phyloP scores from a whole-genome alignment of 2,797 vertebrate genomes.

The Novumbra hubbsi region DNA sequence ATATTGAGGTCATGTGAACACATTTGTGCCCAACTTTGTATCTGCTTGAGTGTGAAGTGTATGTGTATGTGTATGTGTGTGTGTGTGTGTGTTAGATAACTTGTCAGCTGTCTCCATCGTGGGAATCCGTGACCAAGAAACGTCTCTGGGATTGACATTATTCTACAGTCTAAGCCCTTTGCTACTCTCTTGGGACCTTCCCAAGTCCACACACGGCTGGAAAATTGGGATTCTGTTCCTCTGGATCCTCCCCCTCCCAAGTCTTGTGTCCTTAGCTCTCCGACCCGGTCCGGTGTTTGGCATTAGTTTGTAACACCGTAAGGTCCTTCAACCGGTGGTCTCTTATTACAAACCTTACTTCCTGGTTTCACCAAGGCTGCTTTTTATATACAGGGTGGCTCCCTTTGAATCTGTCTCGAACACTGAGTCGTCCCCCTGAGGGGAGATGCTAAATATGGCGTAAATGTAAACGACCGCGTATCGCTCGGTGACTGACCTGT shows the following conservation, averaged over 20 bases:
- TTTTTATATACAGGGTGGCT: conserved; percentile 20
- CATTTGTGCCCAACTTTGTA: conserved; percentile 14
- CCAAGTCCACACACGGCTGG: conserved; percentile 7
- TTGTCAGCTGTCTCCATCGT: conserved; percentile 25
- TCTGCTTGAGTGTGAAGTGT: neutral
- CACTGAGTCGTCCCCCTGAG: conserved; percentile 27
- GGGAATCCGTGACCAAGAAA: conserved; percentile 37
- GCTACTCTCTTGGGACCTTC: conserved; percentile 37
- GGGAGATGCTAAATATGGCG: conserved; percentile 52
- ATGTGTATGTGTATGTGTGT: neutral
- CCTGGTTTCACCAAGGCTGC: neutral
- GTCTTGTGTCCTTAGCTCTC: conserved; percentile 4
- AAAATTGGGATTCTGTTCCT: neutral
- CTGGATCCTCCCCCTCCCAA: conserved; percentile 41
- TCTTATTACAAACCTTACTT: neutral
- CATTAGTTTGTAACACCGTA: conserved; percentile 29
- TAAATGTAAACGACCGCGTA: conserved; percentile 56
- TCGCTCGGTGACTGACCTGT: conserved; percentile 60
- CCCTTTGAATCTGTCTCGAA: conserved; percentile 21
- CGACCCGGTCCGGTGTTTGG: conserved; percentile 18
- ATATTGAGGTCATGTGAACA: neutral
- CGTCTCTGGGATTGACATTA: conserved; percentile 56
- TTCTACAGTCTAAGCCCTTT: conserved; percentile 38
- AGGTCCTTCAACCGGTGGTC: neutral
- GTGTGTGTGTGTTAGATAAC: neutral